phyloP scores from a whole-genome alignment of 1,140 invertebrate species.

The Drosophila persimilis region DNA sequence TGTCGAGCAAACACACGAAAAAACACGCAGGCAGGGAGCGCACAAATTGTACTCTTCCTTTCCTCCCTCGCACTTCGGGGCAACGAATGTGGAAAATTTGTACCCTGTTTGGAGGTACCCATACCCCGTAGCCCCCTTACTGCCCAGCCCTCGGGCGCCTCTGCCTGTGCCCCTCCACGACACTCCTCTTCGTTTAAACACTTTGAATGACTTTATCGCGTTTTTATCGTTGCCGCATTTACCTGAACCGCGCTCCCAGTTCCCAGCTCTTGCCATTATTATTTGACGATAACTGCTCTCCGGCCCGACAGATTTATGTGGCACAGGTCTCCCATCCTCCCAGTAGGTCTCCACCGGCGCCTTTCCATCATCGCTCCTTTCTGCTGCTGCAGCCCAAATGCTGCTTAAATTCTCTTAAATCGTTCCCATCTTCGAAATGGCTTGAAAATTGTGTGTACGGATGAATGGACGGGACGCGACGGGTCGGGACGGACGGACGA shows the following conservation, averaged over 20 bases:
- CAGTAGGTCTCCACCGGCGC: background rate
- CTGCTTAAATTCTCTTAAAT: slow-evolving; percentile 78
- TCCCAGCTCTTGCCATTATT: slow-evolving; percentile 38
- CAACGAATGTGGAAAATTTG: slow-evolving; percentile 52
- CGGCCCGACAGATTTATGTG: slow-evolving; percentile 68
- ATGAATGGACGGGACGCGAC: too few relatives aligned
- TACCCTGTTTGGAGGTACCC: slow-evolving; percentile 35
- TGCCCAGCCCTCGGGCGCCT: slow-evolving; percentile 3
- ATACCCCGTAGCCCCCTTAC: background rate
- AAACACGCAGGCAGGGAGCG: background rate
- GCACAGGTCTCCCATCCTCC: slow-evolving; percentile 5
- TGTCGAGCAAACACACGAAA: slow-evolving; percentile 30
- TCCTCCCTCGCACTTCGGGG: slow-evolving; percentile 1
- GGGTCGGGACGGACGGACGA: background rate
- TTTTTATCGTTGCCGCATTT: slow-evolving; percentile 74
- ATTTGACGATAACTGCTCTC: slow-evolving; percentile 65
- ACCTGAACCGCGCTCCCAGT: slow-evolving; percentile 31
- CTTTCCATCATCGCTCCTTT: background rate
- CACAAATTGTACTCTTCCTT: background rate
- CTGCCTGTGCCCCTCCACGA: background rate
- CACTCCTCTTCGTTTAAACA: slow-evolving; percentile 48
- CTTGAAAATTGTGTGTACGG: slow-evolving; percentile 19
- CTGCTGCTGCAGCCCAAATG: slow-evolving; percentile 49
- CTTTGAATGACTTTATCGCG: slow-evolving; percentile 75
- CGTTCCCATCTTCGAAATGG: slow-evolving; percentile 36